Conservation (phyloP, 2,113 vertebrate genomes). For the Mobula birostris region DNA sequence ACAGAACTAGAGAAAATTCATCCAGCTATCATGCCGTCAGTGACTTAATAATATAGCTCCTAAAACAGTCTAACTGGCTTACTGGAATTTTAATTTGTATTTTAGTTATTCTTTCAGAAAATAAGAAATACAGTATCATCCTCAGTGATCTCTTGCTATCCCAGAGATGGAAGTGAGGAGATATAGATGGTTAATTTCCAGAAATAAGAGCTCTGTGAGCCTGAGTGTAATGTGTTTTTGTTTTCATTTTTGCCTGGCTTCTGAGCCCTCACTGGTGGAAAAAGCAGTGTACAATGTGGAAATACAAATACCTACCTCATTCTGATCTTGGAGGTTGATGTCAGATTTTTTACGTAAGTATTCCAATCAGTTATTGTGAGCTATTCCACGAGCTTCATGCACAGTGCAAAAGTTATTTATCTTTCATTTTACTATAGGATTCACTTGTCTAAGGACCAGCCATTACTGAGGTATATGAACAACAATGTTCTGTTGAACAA, state of each 20-base stretch:
- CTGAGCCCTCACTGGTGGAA: background rate
- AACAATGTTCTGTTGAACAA: background rate
- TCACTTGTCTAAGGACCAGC: background rate
- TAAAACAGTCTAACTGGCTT: constrained; percentile 23
- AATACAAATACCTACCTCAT: background rate
- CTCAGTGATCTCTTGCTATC: constrained; percentile 1
- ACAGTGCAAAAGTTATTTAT: background rate
- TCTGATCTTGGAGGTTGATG: background rate
- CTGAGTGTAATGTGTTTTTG: background rate
- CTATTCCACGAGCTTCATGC: background rate
- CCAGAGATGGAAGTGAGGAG: background rate
- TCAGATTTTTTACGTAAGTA: background rate
- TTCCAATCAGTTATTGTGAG: background rate
- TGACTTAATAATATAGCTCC: constrained; percentile 67
- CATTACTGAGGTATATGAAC: background rate
- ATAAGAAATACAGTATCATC: background rate
- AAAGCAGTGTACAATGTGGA: background rate
- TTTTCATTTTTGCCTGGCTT: background rate
- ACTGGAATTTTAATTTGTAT: constrained; percentile 22
- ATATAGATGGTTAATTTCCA: background rate
- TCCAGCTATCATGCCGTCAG: constrained; percentile 72
- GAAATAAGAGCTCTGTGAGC: background rate
- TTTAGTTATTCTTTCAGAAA: constrained; percentile 23
- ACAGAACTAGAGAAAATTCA: constrained; percentile 82
- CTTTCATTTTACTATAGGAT: background rate